Percentiles rank a stretch among this genome's conserved stretches.
phyloP scores from a whole-genome alignment of 2,888 invertebrate species.

The Lagria hirta region DNA sequence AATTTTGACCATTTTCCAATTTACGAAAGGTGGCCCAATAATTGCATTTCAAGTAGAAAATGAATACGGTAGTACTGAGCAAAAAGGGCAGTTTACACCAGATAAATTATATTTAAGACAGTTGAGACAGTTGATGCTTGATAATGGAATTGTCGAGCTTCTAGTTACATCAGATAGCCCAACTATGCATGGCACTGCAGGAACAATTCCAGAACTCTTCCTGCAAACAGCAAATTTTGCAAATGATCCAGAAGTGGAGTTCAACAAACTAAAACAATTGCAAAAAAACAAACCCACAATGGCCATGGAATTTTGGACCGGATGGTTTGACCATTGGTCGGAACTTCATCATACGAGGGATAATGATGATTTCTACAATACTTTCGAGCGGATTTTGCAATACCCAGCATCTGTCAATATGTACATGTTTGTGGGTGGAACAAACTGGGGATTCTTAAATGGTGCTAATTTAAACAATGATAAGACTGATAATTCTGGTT shows the following conservation, averaged over 20 bases:
- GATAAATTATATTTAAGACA: constrained; percentile 51
- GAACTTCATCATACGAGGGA: constrained; percentile 42
- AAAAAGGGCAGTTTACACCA: constrained; percentile 32
- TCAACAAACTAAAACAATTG: constrained; percentile 51
- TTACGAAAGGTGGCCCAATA: constrained; percentile 79
- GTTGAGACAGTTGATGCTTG: constrained; percentile 47
- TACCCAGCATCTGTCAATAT: constrained; percentile 68
- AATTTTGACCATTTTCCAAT: constrained; percentile 56
- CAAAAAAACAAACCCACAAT: constrained; percentile 59
- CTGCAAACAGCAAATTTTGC: constrained; percentile 61
- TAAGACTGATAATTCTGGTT: constrained; percentile 26
- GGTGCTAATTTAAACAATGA: constrained; percentile 37
- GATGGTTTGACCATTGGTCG: constrained; percentile 64
- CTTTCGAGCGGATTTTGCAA: constrained; percentile 41
- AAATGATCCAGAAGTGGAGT: constrained; percentile 46
- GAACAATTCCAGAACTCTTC: constrained; percentile 36
- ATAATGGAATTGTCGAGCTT: constrained; percentile 52
- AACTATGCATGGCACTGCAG: constrained; percentile 27
- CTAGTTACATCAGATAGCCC: constrained; percentile 58
- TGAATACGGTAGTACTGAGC: constrained; percentile 76
- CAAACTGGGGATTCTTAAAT: constrained; percentile 71
- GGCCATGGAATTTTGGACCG: constrained; percentile 64
- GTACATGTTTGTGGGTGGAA: constrained; percentile 91
- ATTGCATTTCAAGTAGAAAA: constrained; percentile 91
- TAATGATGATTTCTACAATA: constrained; percentile 35